Percentiles rank a stretch among this genome's conserved stretches.
phyloP scores from a whole-genome alignment of 1,140 invertebrate species.

The Achatina immaculata region DNA sequence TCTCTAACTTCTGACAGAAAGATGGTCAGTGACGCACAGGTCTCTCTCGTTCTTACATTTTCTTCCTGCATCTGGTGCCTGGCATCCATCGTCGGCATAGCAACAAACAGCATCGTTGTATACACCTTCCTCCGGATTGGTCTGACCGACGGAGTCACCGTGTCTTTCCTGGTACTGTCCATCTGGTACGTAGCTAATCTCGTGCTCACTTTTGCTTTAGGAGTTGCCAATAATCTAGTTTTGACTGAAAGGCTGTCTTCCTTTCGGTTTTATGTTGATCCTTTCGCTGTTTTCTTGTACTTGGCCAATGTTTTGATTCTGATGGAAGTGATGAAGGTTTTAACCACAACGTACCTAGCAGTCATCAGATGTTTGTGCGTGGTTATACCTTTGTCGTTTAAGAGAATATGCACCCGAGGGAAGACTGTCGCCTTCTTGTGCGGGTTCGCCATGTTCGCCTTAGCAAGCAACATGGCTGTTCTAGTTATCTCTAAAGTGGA shows the following conservation, averaged over 20 bases:
- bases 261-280: neutral
- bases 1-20: too few relatives aligned
- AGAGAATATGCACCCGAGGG: neutral
- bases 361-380: conserved; percentile 28
- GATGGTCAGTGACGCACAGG: neutral
- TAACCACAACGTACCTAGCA: conserved; percentile 18
- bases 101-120: neutral
- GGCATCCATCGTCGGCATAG: neutral
- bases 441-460: neutral
- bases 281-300: neutral
- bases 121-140: conserved; percentile 12
- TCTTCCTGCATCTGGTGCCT: neutral
- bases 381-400: conserved; percentile 12
- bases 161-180: conserved; percentile 8
- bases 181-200: neutral
- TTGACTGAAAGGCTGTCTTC: neutral
- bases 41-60: neutral
- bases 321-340: neutral
- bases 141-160: conserved; percentile 7
- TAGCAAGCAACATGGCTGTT: neutral
- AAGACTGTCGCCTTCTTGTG: neutral
- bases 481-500: neutral
- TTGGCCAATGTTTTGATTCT: neutral
- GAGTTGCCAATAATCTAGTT: neutral
- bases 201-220: neutral